phyloP scores from a whole-genome alignment of 2,888 invertebrate genomes.

The Falcaria lacertinaria region DNA sequence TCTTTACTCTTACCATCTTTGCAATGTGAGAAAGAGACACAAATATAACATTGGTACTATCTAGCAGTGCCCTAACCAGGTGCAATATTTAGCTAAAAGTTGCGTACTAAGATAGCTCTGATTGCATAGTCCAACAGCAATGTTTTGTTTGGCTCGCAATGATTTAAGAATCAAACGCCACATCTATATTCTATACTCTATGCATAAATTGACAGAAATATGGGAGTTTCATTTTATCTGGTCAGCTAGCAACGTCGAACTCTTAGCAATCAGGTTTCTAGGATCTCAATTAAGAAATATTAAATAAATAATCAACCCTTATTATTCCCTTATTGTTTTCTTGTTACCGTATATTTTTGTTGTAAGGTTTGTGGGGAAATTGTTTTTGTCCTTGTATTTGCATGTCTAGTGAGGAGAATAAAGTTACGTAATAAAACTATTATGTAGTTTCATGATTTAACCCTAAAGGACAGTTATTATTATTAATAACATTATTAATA shows the following conservation, averaged over 20 bases:
- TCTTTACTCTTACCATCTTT: too few species aligned
- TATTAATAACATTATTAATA: background rate
- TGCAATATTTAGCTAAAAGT: too few species aligned
- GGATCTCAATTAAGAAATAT: conserved; percentile 35
- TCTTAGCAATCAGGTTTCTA: conserved; percentile 42
- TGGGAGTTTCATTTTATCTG: too few species aligned
- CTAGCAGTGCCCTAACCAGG: too few species aligned
- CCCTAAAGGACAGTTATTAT: background rate
- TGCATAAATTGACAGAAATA: too few species aligned
- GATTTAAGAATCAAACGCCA: too few species aligned
- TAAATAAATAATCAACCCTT: background rate
- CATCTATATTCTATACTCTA: too few species aligned
- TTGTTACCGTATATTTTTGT: conserved; percentile 58
- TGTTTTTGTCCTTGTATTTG: conserved; percentile 67
- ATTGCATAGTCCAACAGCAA: too few species aligned
- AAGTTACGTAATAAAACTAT: conserved; percentile 59
- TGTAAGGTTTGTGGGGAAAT: conserved; percentile 44
- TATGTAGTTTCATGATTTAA: conserved; percentile 22
- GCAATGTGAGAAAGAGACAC: too few species aligned
- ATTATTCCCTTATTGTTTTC: background rate
- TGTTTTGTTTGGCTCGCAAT: too few species aligned
- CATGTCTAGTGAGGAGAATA: conserved; percentile 75
- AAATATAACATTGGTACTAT: too few species aligned
- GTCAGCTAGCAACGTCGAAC: conserved; percentile 29
- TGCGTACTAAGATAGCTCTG: too few species aligned